Base-by-base conservation (phyloP, 2,797 vertebrate species). In the Coregonus sp. region DNA sequence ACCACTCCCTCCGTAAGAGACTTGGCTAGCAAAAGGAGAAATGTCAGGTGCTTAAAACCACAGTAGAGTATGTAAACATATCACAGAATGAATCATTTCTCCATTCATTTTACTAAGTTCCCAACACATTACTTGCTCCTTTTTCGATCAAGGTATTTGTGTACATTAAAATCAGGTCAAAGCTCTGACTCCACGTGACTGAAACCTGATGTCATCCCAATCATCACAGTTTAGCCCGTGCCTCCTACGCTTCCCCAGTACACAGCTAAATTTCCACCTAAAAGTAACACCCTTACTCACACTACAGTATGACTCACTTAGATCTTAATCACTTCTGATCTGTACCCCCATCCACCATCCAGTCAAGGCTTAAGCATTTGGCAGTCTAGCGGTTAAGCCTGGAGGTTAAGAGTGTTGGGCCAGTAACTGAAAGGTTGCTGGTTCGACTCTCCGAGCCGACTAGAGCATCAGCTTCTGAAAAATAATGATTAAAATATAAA, bases 151-250 rank as follows among this genome's bases (percentile, higher is more conserved):
- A 7, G 2, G 56, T 61, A 61, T 61, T 61, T 20, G 5, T 2
- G 1, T 16, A 73, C 50, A 54, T 51, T 14, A 33, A 5, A 59
- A 59, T 73, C 47, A 54, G 70, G 70, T 73, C 52, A 61, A 31
- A 33, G 31, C 9, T 73, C 72, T 20, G 29, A 35, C 52, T 35
- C 25, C 16, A 59, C 4, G 18, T 61, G 16, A 73, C 54, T 61
- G 51, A 59, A 73, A 73, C 50, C 52, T 12, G 29, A 73, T 4
- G 29, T 59, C 16, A 73, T 73, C 71, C 31, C 29, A 47, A 50
- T 70, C 11, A n/a, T 70, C 37, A 2, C 40, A 16, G 14, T 18
- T 56, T 59, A 20, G 37, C 47, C 18, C n/a, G 7, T 2, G 18
- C 33, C 54, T 37, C 72, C 54, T 20, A 52, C 51, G 5, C 70